Conservation (phyloP, 64 coral and sea anemone genomes). For the Actinia equina region DNA sequence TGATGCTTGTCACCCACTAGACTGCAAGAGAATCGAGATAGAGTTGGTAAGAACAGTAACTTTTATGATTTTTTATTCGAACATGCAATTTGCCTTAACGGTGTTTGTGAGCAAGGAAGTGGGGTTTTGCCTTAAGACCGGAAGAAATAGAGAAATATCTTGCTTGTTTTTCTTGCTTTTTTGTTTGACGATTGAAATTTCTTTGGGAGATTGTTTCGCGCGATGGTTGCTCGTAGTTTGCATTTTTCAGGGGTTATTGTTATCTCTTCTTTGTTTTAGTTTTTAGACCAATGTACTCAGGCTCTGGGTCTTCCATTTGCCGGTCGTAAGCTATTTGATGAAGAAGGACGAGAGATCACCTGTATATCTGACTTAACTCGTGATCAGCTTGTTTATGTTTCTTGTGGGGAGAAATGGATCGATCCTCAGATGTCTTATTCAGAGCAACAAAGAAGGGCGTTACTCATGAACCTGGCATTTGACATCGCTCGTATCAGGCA, state of each 20-base stretch:
- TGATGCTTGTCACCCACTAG: constrained; percentile 63
- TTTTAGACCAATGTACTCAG: constrained; percentile 88
- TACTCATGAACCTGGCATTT: constrained; percentile 81
- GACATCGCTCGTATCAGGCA: constrained; percentile 91
- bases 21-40: constrained; percentile 66
- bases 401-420: constrained; percentile 89
- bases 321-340: constrained; percentile 73
- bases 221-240: too few relatives aligned
- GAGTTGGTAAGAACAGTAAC: constrained; percentile 47
- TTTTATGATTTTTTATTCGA: too few relatives aligned
- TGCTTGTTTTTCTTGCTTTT: too few relatives aligned
- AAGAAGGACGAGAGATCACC: constrained; percentile 55
- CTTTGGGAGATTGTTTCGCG: too few relatives aligned
- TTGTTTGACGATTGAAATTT: too few relatives aligned
- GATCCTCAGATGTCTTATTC: constrained; percentile 86
- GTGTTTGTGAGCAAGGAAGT: too few relatives aligned
- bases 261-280: constrained; percentile 33
- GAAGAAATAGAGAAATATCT: too few relatives aligned
- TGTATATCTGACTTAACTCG: constrained; percentile 60
- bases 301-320: constrained; percentile 84
- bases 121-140: too few relatives aligned
- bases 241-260: neutral
- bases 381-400: constrained; percentile 84
- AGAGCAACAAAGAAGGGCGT: constrained; percentile 79
- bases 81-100: too few relatives aligned